phyloP scores from a whole-genome alignment of 2,113 vertebrate genomes.

The Vombatus ursinus region DNA sequence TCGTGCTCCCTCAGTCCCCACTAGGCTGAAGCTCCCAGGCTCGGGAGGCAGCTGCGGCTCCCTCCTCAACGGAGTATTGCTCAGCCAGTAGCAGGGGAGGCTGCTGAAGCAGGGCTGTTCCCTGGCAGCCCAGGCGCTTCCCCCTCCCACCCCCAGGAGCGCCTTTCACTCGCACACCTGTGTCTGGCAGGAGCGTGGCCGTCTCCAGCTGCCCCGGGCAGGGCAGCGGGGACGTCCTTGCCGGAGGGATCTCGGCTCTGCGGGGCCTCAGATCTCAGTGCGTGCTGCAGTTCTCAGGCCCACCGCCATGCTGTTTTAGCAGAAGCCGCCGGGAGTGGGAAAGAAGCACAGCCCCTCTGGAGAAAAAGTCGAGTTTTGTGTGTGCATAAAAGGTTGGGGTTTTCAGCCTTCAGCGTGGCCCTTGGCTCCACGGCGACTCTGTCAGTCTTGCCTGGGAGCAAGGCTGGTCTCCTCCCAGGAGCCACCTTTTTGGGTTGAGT shows the following conservation, averaged over 20 bases:
- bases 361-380: background rate
- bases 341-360: constrained; percentile 27
- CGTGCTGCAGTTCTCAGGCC: no score
- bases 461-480: background rate
- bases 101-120: background rate
- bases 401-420: background rate
- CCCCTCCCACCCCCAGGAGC: constrained; percentile 68
- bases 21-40: background rate
- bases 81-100: background rate
- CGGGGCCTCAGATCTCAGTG: background rate
- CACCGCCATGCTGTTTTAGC: background rate
- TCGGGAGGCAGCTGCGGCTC: no score
- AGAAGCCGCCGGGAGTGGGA: constrained; percentile 21
- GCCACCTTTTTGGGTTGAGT: background rate
- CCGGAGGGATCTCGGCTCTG: background rate
- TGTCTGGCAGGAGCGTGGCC: constrained; percentile 53
- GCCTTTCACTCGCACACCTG: constrained; percentile 54
- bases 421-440: background rate
- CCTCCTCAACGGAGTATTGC: no score
- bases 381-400: background rate
- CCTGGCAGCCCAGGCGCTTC: constrained; percentile 56
- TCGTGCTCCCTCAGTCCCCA: no score
- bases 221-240: background rate
- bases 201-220: constrained; percentile 73
- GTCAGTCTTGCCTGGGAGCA: background rate